Evolutionary conservation across 2,113 vertebrate genomes (phyloP), one percentile per base, ranked within the genome.

Genomic region (Arothron firmamentum): DNA sequence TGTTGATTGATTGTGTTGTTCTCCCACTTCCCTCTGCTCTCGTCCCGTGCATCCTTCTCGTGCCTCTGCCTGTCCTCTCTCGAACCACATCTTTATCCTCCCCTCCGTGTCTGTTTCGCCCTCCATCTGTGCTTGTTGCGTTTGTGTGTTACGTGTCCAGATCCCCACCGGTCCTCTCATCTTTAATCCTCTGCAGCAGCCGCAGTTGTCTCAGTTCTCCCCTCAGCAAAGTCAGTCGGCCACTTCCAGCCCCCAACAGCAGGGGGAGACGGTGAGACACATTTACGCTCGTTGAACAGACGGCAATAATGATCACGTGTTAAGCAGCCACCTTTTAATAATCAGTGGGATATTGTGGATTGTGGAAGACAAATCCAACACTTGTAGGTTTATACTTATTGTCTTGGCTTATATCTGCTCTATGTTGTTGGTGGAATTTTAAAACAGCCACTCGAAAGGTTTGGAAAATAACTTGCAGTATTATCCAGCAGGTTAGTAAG

Each of bases 161-260:
- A 90, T 97, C 89, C 92, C 92, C 70, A 80, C 89, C 59, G 88
- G 90, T 50, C 94, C 92, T 58, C 84, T 95, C 86, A 91, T 93
- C 89, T 94, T 96, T 90, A 97, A 97, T 81, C 78, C 92, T 59
- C 89, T 94, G 49, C 93, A 94, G 69, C 93, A 93, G 77, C 92
- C 90, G 70, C 93, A 92, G 76, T 86, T 94, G 34, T 89, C 93
- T 62, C 90, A 92, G 88, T 94, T 93, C 81, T 91, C 92, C 63
- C 88, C 92, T 20, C 91, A 85, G 69, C 90, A 91, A 54, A 92
- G 91, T 70, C 93, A 93, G 60, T 89, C 91, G 3, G 78, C 91
- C 75, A 81, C 88, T 1, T 92, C 92, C 75, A 94, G 91, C 1
- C 90, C 90, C 77, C 94, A 95, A 23, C 93, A 92, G 70, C 90